Evolutionary conservation across 2,888 invertebrate species (phyloP).

Genomic region (Baccha elongata): DNA sequence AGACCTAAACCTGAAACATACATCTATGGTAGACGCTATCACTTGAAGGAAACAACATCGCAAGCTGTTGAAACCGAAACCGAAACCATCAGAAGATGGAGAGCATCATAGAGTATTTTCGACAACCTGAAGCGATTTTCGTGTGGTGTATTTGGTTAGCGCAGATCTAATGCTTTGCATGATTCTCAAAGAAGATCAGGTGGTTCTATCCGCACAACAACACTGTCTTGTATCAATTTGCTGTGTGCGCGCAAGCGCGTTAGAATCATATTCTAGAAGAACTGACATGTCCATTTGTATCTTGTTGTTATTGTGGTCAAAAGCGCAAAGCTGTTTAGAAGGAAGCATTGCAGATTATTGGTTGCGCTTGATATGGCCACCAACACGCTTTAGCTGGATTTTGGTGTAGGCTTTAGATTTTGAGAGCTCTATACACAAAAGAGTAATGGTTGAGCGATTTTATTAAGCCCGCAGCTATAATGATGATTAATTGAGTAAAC

Average conservation of each 20-base stretch:
- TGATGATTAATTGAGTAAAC: slow-evolving; percentile 81
- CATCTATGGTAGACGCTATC: slow-evolving; percentile 1
- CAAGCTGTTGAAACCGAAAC: slow-evolving; percentile 65
- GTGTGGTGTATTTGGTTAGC: slow-evolving; percentile 46
- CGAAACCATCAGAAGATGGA: slow-evolving; percentile 29
- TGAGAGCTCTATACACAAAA: slow-evolving; percentile 31
- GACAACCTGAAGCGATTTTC: neutral
- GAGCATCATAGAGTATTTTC: neutral
- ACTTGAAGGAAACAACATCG: slow-evolving; percentile 30
- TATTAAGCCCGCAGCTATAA: slow-evolving; percentile 75
- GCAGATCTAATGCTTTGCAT: slow-evolving; percentile 15
- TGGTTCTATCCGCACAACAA: slow-evolving; percentile 10
- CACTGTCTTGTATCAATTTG: slow-evolving; percentile 26
- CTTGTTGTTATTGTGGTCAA: slow-evolving; percentile 27
- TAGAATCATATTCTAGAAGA: slow-evolving; percentile 40
- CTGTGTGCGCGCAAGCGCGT: slow-evolving; percentile 45
- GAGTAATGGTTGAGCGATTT: slow-evolving; percentile 57
- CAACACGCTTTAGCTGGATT: slow-evolving; percentile 29
- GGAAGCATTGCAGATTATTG: slow-evolving; percentile 21
- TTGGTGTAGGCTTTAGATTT: slow-evolving; percentile 44
- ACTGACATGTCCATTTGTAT: slow-evolving; percentile 71
- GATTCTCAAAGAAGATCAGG: slow-evolving; percentile 30
- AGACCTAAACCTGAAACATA: slow-evolving; percentile 4
- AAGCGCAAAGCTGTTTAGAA: slow-evolving; percentile 1
- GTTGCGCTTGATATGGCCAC: slow-evolving; percentile 39